Base-by-base conservation (phyloP, 2,888 invertebrate species). In the Ashinkailepas kermadecensis region DNA sequence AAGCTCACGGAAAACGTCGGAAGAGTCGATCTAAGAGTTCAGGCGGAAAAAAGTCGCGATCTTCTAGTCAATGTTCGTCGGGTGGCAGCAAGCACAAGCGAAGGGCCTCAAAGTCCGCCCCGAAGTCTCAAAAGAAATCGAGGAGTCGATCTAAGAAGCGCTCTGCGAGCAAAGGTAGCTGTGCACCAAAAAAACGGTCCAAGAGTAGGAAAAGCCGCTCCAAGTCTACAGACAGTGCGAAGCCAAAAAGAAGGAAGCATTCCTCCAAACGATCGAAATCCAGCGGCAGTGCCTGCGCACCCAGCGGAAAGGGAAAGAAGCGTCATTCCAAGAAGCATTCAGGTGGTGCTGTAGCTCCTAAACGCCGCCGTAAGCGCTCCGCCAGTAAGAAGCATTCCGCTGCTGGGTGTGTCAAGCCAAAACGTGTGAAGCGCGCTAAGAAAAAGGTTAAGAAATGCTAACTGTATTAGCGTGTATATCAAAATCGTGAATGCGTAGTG, bases 121-220 rank as follows among this genome's bases (percentile, higher is more conserved):
- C 74, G 11, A 74, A 74, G 6, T 56, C 74, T 4, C 25, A 70
- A 39, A 23, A 23, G 11, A 74, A 74, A 74, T 74, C 74, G 7
- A 74, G 74, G 21, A 74, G 74, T 18, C 39, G 74, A 13, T 74
- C 74, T 8, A 74, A 18, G 21, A 74, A 74, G 54, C 74, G 74
- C 21, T 74, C 74, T 15, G 56, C 74, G 3, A 74, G 74, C 15
- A 56, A 8, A 74, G 74, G 74, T 18, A 39, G 56, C 11, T 74
- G 74, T 54, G 56, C 74, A 56, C 74, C 74, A 12, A 67, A 67
- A 18, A 74, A 74, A 18, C 74, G 74, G 2, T 74, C 74, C 9
- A 74, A 74, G 56, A 74, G 74, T 23, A 74, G 56, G 56, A 74
- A 56, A 56, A 8, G 56, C 7, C 74, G 74, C 11, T 74, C 74